A percentile compares a stretch with the other conserved stretches of the same genome.
phyloP scores from a whole-genome alignment of 2,888 invertebrate genomes.

The Sinotaia quadrata region DNA sequence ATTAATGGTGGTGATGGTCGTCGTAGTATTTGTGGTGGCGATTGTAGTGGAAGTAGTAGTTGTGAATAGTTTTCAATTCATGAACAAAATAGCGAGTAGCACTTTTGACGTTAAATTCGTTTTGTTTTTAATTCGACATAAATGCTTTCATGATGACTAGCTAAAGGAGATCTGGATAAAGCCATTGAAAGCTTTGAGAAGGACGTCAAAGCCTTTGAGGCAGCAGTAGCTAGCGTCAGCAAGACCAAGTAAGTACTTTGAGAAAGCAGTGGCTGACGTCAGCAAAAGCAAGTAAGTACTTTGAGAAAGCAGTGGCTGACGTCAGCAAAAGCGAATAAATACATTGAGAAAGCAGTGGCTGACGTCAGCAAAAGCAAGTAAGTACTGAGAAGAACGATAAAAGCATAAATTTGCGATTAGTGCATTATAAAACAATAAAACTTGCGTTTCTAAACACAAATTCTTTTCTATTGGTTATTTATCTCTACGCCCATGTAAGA shows the following conservation, averaged over 20 bases:
- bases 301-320: constrained; percentile 20
- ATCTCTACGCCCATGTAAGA: too few species aligned
- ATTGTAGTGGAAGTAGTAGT: too few species aligned
- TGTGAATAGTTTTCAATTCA: too few species aligned
- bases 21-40: too few species aligned
- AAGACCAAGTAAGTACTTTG: constrained; percentile 45
- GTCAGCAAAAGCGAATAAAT: constrained; percentile 49
- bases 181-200: constrained; percentile 42
- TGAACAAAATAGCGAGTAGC: too few species aligned
- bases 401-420: too few species aligned
- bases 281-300: constrained; percentile 47
- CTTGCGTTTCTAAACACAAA: too few species aligned
- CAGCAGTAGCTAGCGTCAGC: constrained; percentile 33
- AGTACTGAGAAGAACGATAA: constrained; percentile 32
- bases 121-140: too few species aligned
- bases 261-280: constrained; percentile 29
- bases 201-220: constrained; percentile 38
- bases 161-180: constrained; percentile 38
- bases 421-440: too few species aligned
- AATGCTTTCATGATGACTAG: too few species aligned
- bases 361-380: constrained; percentile 47
- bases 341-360: constrained; percentile 1
- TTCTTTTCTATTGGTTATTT: too few species aligned
- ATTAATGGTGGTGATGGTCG: not conserved
- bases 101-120: too few species aligned